phyloP scores from a whole-genome alignment of 2,888 invertebrate genomes.

The Tenthredo livida region DNA sequence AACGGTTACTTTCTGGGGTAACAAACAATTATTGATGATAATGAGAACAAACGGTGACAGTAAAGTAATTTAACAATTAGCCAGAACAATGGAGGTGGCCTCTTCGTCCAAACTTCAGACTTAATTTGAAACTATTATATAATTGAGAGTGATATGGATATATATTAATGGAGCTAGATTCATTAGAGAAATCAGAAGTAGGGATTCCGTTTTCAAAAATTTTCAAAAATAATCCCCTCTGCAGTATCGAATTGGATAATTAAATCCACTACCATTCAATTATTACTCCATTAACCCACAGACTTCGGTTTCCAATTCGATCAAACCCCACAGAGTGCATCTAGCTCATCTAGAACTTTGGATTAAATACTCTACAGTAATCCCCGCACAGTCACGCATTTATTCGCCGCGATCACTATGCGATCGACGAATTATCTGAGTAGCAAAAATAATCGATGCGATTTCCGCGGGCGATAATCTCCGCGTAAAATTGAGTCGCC shows the following conservation, averaged over 20 bases:
- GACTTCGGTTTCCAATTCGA: neutral
- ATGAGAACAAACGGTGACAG: slow-evolving; percentile 1
- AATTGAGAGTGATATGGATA: slow-evolving; percentile 16
- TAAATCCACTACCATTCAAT: neutral
- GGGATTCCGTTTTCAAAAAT: neutral
- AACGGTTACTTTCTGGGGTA: neutral
- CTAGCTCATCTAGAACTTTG: neutral
- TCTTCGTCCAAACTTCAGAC: slow-evolving; percentile 12
- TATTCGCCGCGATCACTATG: neutral
- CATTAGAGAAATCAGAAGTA: neutral
- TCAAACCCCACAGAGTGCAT: slow-evolving; percentile 1
- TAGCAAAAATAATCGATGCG: slow-evolving; percentile 7
- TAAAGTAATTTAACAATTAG: slow-evolving; percentile 34
- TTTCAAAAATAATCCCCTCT: neutral
- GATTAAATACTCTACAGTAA: neutral
- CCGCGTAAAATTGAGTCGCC: neutral
- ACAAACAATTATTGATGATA: neutral
- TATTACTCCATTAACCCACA: neutral
- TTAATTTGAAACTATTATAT: slow-evolving; percentile 24
- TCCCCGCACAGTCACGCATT: neutral
- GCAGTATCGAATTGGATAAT: neutral
- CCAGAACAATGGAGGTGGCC: neutral
- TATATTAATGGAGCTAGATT: neutral
- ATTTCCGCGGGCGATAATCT: neutral
- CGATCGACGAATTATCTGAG: neutral